Conservation (phyloP, 2,113 vertebrate species). For the Tretioscincus oriximinensis region DNA sequence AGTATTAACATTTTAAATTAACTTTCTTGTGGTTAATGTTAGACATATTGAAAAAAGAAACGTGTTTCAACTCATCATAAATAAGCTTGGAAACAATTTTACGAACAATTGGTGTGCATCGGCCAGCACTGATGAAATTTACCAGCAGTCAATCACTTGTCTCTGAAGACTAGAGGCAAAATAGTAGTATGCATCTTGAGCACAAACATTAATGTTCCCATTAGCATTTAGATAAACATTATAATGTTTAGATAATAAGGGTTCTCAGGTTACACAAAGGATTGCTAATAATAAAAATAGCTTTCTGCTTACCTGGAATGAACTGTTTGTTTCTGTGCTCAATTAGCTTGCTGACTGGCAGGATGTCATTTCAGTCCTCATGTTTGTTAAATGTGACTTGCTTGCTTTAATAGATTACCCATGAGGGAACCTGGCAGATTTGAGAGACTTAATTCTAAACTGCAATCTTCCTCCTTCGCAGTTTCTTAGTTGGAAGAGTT, state of each 20-base stretch:
- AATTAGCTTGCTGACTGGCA: neutral
- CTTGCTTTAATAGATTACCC: neutral
- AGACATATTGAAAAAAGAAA: neutral
- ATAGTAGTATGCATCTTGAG: neutral
- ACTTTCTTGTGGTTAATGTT: too few species aligned
- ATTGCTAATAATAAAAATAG: neutral
- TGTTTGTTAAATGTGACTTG: neutral
- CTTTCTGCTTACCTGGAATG: constrained; percentile 10
- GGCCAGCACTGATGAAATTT: neutral
- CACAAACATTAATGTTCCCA: constrained; percentile 9
- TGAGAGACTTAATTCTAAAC: neutral
- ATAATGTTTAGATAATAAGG: constrained; percentile 11
- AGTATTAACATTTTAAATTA: too few species aligned
- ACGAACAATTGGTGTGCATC: neutral
- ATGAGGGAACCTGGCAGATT: neutral
- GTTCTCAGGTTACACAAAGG: constrained; percentile 5
- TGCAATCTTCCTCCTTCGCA: neutral
- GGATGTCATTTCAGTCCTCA: neutral
- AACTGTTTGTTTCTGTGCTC: constrained; percentile 5
- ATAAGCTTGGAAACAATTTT: neutral
- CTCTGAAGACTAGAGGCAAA: neutral
- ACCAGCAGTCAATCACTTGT: neutral
- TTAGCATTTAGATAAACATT: constrained; percentile 24
- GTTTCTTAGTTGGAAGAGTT: neutral
- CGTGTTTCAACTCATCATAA: neutral